Conservation (phyloP, 92 coral and sea anemone species). For the Scolanthus callimorphus region DNA sequence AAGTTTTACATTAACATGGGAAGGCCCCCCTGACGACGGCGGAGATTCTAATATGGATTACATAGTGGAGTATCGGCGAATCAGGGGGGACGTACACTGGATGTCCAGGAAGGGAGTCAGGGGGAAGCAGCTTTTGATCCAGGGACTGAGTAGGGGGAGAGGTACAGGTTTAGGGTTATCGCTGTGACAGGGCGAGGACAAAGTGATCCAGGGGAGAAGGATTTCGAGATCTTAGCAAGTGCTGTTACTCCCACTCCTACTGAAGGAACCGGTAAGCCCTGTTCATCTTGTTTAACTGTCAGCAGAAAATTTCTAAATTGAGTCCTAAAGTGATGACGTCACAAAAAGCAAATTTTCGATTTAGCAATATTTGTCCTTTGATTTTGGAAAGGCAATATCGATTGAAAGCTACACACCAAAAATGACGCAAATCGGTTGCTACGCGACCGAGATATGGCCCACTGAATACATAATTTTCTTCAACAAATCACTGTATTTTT, state of each 20-base stretch:
- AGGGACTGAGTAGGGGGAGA: slow-evolving; percentile 55
- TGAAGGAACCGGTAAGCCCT: too few species aligned
- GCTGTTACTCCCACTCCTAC: slow-evolving; percentile 7
- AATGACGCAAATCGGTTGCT: too few species aligned
- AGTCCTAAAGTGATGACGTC: too few species aligned
- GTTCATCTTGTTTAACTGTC: too few species aligned
- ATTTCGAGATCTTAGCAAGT: slow-evolving; percentile 35
- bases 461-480: too few species aligned
- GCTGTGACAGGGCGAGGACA: slow-evolving; percentile 65
- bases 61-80: slow-evolving; percentile 63
- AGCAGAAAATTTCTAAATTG: too few species aligned
- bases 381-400: too few species aligned
- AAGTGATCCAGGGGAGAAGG: slow-evolving; percentile 69
- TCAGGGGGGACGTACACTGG: slow-evolving; percentile 62
- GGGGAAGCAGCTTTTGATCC: slow-evolving; percentile 35
- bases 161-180: slow-evolving; percentile 56
- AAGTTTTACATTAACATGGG: slow-evolving; percentile 59
- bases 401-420: too few species aligned
- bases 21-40: slow-evolving; percentile 69
- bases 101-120: slow-evolving; percentile 45
- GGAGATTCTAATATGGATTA: slow-evolving; percentile 63
- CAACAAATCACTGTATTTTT: too few species aligned
- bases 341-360: too few species aligned
- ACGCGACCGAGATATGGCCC: too few species aligned
- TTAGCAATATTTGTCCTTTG: too few species aligned